Percentiles rank a stretch among this genome's conserved stretches.
Evolutionary conservation across 2,888 invertebrate genomes (phyloP).

Genomic region (Sinohyriopsis cumingii): DNA sequence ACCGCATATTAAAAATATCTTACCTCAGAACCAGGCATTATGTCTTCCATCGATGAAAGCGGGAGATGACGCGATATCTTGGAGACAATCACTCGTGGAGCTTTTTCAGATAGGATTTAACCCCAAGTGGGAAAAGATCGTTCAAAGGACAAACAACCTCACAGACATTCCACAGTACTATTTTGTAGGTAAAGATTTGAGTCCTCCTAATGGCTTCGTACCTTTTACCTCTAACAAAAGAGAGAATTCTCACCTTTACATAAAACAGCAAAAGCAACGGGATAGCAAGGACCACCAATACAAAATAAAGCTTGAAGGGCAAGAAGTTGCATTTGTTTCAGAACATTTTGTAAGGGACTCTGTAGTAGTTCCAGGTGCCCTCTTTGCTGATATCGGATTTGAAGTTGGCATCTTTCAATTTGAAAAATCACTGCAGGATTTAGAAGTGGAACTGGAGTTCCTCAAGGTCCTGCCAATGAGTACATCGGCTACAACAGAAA

Average conservation of each 20-base stretch:
- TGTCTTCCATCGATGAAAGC: conserved; percentile 14
- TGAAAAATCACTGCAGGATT: background rate
- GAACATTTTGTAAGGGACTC: conserved; percentile 18
- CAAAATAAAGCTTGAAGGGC: background rate
- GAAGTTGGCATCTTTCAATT: conserved; percentile 23
- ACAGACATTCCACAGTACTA: conserved; percentile 4
- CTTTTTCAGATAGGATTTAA: conserved; percentile 4
- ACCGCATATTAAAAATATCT: conserved; percentile 12
- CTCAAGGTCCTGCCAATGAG: background rate
- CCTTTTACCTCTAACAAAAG: background rate
- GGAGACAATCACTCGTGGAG: conserved; percentile 5
- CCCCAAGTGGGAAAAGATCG: conserved; percentile 1
- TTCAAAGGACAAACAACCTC: background rate
- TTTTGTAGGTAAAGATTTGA: background rate
- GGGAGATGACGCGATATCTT: background rate
- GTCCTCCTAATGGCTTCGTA: too few relatives aligned
- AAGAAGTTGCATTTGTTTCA: conserved; percentile 18
- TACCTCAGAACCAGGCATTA: conserved; percentile 1
- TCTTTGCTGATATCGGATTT: conserved; percentile 45
- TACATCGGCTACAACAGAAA: background rate
- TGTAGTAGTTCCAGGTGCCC: conserved; percentile 26
- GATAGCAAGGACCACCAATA: background rate
- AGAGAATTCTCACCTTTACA: background rate
- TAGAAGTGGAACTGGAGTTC: conserved; percentile 8
- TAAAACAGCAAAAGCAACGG: background rate